Evolutionary conservation across 2,888 invertebrate species (phyloP).

Genomic region (Nezara viridula): DNA sequence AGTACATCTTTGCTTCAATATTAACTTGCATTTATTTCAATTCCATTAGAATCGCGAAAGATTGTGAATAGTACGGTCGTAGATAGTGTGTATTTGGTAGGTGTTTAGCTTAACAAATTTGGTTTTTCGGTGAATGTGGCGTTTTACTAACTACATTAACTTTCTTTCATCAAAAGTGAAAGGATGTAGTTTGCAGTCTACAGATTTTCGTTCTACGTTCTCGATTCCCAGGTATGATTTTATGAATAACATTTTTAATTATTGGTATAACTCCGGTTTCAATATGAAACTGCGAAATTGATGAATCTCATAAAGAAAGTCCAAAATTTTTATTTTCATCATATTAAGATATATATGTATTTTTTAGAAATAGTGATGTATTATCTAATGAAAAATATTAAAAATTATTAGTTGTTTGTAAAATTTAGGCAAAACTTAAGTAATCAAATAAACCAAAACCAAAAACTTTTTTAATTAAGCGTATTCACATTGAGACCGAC

Average conservation of each 20-base stretch:
- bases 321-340: too few species aligned
- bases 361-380: too few species aligned
- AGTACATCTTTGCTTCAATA: not conserved
- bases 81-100: not conserved
- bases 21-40: not conserved
- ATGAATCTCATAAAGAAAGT: too few species aligned
- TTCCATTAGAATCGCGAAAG: not conserved
- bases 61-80: not conserved
- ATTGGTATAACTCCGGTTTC: not conserved
- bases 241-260: not conserved
- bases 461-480: too few species aligned
- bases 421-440: too few species aligned
- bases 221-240: not conserved
- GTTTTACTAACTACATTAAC: not conserved
- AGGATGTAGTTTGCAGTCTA: not conserved
- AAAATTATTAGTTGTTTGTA: too few species aligned
- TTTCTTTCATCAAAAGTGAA: not conserved
- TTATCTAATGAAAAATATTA: too few species aligned
- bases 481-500: too few species aligned
- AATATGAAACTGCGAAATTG: not conserved
- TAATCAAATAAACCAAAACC: too few species aligned
- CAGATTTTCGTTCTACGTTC: not conserved
- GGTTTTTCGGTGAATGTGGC: not conserved
- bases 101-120: not conserved
- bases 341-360: too few species aligned